Evolutionary conservation across 2,797 vertebrate species (phyloP).

Genomic region (Sternotherus odoratus): DNA sequence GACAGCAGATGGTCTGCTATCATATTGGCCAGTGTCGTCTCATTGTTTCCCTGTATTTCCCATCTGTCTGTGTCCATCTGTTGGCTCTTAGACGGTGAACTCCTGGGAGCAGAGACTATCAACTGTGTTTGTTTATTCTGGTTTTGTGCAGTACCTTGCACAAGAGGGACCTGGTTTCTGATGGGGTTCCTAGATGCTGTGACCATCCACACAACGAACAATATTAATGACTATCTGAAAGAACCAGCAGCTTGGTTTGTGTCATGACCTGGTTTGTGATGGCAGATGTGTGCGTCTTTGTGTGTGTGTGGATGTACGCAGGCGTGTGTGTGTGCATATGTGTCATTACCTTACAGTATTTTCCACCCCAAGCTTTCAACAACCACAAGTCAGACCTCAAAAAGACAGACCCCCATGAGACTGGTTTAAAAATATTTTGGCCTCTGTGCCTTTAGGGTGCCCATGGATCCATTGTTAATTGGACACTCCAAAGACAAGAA

Average conservation of each 20-base stretch:
- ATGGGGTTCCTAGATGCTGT: neutral
- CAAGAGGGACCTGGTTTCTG: neutral
- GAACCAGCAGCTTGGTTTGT: neutral
- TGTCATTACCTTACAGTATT: neutral
- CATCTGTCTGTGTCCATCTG: neutral
- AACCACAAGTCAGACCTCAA: neutral
- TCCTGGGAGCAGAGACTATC: neutral
- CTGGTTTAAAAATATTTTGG: neutral
- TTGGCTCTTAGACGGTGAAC: neutral
- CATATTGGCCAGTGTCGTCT: neutral
- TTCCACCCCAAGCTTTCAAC: neutral
- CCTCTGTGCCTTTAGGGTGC: neutral
- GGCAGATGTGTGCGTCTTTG: neutral
- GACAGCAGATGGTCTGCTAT: neutral
- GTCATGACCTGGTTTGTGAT: neutral
- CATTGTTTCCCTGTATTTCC: neutral
- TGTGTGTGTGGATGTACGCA: neutral
- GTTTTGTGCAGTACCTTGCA: neutral
- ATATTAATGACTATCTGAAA: neutral
- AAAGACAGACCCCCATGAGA: neutral
- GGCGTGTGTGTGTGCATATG: neutral
- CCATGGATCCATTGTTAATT: neutral
- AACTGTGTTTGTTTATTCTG: neutral
- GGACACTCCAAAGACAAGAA: neutral
- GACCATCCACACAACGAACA: no score